These are phyloP conservation scores for Cephus pulcher DNA, from an alignment of 2,888 invertebrate species.

Conservation along the genomic window DNA sequence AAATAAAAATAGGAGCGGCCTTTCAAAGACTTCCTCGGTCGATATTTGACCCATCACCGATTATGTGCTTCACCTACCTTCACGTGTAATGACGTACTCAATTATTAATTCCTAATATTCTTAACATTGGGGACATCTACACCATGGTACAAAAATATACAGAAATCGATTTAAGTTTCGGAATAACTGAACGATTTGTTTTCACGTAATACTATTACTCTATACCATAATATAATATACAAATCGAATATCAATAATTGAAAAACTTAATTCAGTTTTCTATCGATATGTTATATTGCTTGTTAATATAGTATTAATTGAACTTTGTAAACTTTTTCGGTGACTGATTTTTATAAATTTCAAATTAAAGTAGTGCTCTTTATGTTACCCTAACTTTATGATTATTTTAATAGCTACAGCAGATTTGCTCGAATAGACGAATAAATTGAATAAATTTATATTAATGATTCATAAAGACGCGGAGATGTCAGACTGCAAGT, in stretches of 20 bases:
- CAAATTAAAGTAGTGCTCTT: too few species aligned
- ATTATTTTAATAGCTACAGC: too few species aligned
- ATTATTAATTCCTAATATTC: background rate
- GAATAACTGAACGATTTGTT: background rate
- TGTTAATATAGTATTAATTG: too few species aligned
- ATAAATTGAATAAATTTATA: too few species aligned
- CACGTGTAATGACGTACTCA: background rate
- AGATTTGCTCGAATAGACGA: too few species aligned
- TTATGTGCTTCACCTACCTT: background rate
- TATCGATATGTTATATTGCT: background rate
- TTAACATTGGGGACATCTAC: background rate
- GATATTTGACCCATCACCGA: background rate
- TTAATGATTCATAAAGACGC: too few species aligned
- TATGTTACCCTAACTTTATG: too few species aligned
- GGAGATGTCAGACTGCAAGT: too few species aligned
- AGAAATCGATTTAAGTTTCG: background rate
- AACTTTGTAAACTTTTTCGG: too few species aligned
- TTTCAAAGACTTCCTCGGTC: constrained; percentile 22
- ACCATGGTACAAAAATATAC: background rate
- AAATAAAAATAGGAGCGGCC: constrained; percentile 33
- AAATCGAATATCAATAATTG: background rate
- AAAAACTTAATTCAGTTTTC: background rate
- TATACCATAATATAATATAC: background rate
- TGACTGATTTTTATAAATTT: too few species aligned
- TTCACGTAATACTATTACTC: background rate